Base-by-base conservation (phyloP, 2,797 vertebrate species). In the Aulostomus chinensis region DNA sequence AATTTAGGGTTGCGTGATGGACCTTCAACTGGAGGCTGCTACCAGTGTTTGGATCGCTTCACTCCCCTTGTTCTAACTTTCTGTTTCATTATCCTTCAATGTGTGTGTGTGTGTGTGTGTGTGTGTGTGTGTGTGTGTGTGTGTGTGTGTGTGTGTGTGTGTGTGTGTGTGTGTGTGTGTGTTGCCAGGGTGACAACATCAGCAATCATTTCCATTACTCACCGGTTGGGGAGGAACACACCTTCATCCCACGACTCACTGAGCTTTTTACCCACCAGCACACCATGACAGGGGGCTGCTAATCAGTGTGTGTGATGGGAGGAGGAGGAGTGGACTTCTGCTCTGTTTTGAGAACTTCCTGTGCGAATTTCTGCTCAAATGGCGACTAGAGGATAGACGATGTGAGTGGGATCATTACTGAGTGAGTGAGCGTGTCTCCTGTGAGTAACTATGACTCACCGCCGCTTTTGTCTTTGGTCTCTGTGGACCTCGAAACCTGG, bases 111-210 rank as follows among this genome's bases (percentile, higher is more conserved):
- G n/a, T n/a, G n/a, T n/a, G n/a, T n/a, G n/a, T n/a, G n/a, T n/a
- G n/a, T n/a, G n/a, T n/a, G n/a, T n/a, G n/a, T n/a, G n/a, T n/a
- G n/a, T n/a, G n/a, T n/a, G n/a, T n/a, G n/a, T n/a, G n/a, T n/a
- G n/a, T n/a, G n/a, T n/a, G n/a, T n/a, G n/a, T 40, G 38, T 9
- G 13, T 10, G 22, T 35, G 14, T 33, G 29, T 13, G 20, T 9
- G 48, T 9, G 13, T 26, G n/a, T 16, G 11, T 28, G 11, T 10
- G 20, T 1, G 37, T 37, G n/a, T n/a, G n/a, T n/a, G n/a, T n/a
- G n/a, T n/a, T n/a, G n/a, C n/a, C n/a, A n/a, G n/a, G n/a, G n/a
- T 58, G 55, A 68, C 58, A 53, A 40, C 31, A 18, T 18, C 36
- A n/a, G 25, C 18, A 1, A 52, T 62, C 28, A 2, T 12, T 35